phyloP scores from a whole-genome alignment of 1,140 invertebrate species.

The Megalopta genalis region DNA sequence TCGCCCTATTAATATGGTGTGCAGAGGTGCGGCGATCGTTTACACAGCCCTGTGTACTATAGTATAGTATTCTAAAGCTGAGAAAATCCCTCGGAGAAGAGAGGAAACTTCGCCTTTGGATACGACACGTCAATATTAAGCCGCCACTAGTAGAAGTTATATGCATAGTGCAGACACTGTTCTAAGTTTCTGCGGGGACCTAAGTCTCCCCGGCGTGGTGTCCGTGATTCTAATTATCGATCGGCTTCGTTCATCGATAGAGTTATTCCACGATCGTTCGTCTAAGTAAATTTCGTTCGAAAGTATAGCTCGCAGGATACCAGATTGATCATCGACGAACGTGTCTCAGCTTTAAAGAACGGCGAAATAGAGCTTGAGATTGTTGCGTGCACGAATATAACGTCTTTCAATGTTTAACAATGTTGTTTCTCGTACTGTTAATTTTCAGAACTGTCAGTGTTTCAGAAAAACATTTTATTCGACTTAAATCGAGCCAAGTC shows the following conservation, averaged over 20 bases:
- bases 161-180: conserved; percentile 22
- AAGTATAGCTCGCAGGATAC: no score
- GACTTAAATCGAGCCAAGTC: no score
- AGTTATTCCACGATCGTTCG: not conserved
- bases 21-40: conserved; percentile 50
- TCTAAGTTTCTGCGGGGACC: conserved; percentile 40
- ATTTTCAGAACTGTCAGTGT: no score
- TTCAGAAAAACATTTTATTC: no score
- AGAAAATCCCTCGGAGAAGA: conserved; percentile 60
- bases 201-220: conserved; percentile 5
- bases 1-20: conserved; percentile 59
- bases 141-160: conserved; percentile 30
- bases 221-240: conserved; percentile 46
- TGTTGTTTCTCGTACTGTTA: no score
- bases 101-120: conserved; percentile 58
- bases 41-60: conserved; percentile 38
- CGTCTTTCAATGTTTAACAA: no score
- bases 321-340: no score
- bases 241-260: not conserved
- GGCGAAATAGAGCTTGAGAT: no score
- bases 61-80: conserved; percentile 51
- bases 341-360: no score
- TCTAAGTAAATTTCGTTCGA: not conserved
- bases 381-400: no score
- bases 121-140: conserved; percentile 53